phyloP scores from a whole-genome alignment of 2,113 vertebrate genomes.

The Coptodon bakossiorum region DNA sequence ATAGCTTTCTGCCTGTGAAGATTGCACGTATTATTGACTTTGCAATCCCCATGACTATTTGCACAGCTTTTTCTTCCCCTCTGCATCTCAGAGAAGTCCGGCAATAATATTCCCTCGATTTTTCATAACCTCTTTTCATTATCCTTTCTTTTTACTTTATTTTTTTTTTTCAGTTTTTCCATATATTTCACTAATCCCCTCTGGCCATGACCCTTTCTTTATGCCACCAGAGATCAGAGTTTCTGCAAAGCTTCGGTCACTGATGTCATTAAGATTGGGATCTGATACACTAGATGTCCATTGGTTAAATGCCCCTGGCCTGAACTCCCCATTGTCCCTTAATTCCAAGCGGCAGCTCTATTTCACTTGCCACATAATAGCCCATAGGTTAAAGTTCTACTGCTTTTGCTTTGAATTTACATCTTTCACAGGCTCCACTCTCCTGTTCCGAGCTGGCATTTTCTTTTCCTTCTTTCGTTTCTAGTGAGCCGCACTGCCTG shows the following conservation, averaged over 20 bases:
- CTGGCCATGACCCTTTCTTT: slow-evolving; percentile 46
- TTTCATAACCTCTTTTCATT: slow-evolving; percentile 52
- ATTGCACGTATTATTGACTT: slow-evolving; percentile 76
- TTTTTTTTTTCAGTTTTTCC: slow-evolving; percentile 21
- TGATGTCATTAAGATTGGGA: slow-evolving; percentile 72
- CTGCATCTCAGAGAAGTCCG: slow-evolving; percentile 44
- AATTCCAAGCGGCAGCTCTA: slow-evolving; percentile 69
- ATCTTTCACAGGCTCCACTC: slow-evolving; percentile 54
- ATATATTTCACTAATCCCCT: slow-evolving; percentile 52
- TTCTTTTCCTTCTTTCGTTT: slow-evolving; percentile 45
- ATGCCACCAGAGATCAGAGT: slow-evolving; percentile 67
- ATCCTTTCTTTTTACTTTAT: slow-evolving; percentile 45
- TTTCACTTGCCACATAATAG: slow-evolving; percentile 65
- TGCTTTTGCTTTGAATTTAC: slow-evolving; percentile 71
- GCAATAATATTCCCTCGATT: slow-evolving; percentile 51
- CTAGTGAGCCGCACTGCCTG: slow-evolving; percentile 29
- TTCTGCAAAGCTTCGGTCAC: slow-evolving; percentile 55
- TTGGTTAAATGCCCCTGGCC: slow-evolving; percentile 65
- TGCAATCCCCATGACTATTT: slow-evolving; percentile 73
- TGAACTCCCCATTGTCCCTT: slow-evolving; percentile 62
- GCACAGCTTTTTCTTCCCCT: slow-evolving; percentile 61
- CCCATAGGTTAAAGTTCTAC: slow-evolving; percentile 68
- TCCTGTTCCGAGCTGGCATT: slow-evolving; percentile 37
- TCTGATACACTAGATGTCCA: slow-evolving; percentile 66
- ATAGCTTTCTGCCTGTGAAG: slow-evolving; percentile 69